A percentile compares a stretch with the other conserved stretches of the same genome.
phyloP scores from a whole-genome alignment of 2,888 invertebrate species.

The Prosopocoilus inquinatus region DNA sequence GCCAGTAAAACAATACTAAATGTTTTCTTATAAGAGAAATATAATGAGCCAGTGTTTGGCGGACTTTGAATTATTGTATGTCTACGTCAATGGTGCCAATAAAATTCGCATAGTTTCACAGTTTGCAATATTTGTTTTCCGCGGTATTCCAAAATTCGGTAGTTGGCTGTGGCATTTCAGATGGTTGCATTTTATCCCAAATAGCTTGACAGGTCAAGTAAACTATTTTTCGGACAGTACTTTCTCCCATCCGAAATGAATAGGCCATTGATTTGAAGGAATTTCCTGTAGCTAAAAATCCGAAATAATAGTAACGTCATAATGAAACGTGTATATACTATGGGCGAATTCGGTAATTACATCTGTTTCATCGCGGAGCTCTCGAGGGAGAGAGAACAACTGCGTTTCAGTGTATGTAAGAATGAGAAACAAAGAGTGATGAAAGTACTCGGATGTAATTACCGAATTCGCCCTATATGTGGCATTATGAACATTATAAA shows the following conservation, averaged over 20 bases:
- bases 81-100: conserved; percentile 5
- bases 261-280: conserved; percentile 1
- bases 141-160: conserved; percentile 1
- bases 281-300: conserved; percentile 5
- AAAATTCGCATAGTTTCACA: conserved; percentile 11
- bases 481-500: too few species aligned
- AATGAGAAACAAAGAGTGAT: too few species aligned
- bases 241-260: conserved; percentile 5
- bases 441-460: too few species aligned
- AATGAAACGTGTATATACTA: too few species aligned
- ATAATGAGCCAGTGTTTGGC: conserved; percentile 1
- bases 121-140: conserved; percentile 1
- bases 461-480: too few species aligned
- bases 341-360: too few species aligned
- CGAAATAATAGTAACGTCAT: neutral
- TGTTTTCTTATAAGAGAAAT: conserved; percentile 5
- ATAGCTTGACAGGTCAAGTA: conserved; percentile 3
- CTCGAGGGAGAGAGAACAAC: too few species aligned
- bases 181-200: neutral
- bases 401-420: too few species aligned
- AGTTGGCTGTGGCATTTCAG: neutral
- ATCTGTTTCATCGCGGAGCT: too few species aligned
- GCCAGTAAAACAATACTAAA: conserved; percentile 4
- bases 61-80: conserved; percentile 4
- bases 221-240: neutral